These are phyloP conservation scores for Denticeps clupeoides DNA, from an alignment of 2,797 vertebrate genomes.

Conservation along the genomic window DNA sequence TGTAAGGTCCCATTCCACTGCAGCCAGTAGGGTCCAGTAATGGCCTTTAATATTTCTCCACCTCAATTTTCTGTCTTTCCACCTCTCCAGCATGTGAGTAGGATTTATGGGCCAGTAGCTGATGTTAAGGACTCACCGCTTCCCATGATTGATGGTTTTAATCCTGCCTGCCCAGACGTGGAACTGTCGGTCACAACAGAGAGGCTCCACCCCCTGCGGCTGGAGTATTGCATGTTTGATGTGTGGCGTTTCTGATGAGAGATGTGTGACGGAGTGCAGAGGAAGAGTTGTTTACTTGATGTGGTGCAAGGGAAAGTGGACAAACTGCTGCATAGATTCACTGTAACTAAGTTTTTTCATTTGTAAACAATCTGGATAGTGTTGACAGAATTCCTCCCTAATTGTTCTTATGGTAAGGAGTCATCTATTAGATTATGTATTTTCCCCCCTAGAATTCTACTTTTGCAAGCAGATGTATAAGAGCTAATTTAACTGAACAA, in stretches of 20 bases:
- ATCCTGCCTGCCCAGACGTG: slow-evolving; percentile 56
- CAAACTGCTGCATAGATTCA: no score
- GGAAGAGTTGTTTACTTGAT: no score
- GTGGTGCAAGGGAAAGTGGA: no score
- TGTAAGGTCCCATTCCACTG: slow-evolving; percentile 55
- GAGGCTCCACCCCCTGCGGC: slow-evolving; percentile 32
- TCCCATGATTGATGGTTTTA: slow-evolving; percentile 66
- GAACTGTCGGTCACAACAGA: slow-evolving; percentile 58
- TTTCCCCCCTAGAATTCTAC: no score
- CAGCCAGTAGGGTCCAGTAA: slow-evolving; percentile 56
- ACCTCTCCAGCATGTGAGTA: slow-evolving; percentile 40
- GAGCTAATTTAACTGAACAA: no score
- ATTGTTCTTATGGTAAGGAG: no score
- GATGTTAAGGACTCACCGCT: slow-evolving; percentile 44
- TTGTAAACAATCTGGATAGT: no score
- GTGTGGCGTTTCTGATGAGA: background rate
- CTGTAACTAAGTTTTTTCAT: no score
- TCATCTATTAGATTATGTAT: no score
- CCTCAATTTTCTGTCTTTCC: slow-evolving; percentile 55
- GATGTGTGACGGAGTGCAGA: background rate
- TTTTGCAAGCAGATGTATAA: no score
- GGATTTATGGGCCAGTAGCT: slow-evolving; percentile 58
- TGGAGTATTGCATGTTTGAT: slow-evolving; percentile 15
- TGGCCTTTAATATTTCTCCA: slow-evolving; percentile 67
- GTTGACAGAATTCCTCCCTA: no score